phyloP scores from a whole-genome alignment of 2,113 vertebrate species.

The Galemys pyrenaicus region DNA sequence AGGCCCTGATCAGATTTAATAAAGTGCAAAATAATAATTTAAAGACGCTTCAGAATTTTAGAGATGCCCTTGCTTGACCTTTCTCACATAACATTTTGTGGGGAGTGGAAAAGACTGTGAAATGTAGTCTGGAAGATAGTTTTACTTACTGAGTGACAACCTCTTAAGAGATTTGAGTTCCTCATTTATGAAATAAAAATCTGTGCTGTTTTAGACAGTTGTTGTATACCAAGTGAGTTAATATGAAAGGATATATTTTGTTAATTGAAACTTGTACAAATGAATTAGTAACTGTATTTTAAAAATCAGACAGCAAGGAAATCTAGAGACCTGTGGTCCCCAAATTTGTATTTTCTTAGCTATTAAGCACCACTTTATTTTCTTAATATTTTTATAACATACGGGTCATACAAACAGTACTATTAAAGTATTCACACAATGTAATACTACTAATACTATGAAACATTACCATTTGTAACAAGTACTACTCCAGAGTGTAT shows the following conservation, averaged over 20 bases:
- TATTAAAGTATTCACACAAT: neutral
- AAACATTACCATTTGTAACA: neutral
- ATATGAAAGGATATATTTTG: slow-evolving; percentile 19
- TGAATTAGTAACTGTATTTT: slow-evolving; percentile 43
- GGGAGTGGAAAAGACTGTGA: neutral
- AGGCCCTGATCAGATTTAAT: no score
- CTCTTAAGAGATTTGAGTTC: neutral
- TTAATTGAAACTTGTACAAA: slow-evolving; percentile 45
- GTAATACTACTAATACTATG: neutral
- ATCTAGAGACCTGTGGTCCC: neutral
- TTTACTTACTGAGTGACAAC: slow-evolving; percentile 11
- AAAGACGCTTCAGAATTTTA: slow-evolving; percentile 13
- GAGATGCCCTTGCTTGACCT: slow-evolving; percentile 11
- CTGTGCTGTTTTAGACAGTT: neutral
- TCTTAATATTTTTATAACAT: slow-evolving; percentile 9
- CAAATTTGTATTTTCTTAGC: slow-evolving; percentile 40
- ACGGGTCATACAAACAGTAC: neutral
- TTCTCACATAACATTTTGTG: slow-evolving; percentile 46
- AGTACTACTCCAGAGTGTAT: neutral
- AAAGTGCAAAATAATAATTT: slow-evolving; percentile 36
- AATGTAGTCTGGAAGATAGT: neutral
- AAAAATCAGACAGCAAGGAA: slow-evolving; percentile 27
- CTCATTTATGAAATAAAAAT: slow-evolving; percentile 45
- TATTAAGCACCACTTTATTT: slow-evolving; percentile 40
- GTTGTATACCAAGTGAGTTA: slow-evolving; percentile 2